Conservation (phyloP, 2,113 vertebrate genomes). For the Ceuthmochares aereus region DNA sequence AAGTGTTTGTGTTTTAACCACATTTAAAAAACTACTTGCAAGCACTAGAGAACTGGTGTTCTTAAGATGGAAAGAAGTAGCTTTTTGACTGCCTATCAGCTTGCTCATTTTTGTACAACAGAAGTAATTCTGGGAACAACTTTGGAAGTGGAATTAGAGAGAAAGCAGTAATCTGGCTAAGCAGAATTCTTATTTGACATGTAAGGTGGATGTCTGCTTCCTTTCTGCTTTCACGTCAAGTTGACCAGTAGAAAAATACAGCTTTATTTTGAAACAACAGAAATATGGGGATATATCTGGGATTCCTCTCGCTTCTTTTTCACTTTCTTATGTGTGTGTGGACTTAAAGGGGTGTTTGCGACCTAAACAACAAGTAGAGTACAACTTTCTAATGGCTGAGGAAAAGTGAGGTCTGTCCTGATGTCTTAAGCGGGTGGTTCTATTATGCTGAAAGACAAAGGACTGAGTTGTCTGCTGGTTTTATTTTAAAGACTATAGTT, state of each 20-base stretch:
- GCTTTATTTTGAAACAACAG: not conserved
- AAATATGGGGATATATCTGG: not conserved
- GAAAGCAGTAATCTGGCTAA: not conserved
- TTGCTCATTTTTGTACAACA: not conserved
- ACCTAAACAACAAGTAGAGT: not conserved
- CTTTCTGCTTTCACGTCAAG: not conserved
- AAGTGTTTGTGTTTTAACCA: not conserved
- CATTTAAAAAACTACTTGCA: not conserved
- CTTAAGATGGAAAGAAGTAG: not conserved
- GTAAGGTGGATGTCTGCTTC: not conserved
- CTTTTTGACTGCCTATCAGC: not conserved
- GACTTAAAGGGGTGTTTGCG: not conserved
- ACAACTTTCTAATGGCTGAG: conserved; percentile 40
- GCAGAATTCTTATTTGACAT: not conserved
- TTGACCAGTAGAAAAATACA: not conserved
- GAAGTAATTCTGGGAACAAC: not conserved
- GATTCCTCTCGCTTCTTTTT: not conserved
- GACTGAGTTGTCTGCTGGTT: conserved; percentile 38
- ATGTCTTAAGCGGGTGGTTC: conserved; percentile 61
- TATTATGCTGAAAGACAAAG: conserved; percentile 74
- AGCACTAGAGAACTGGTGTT: not conserved
- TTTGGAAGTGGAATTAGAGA: not conserved
- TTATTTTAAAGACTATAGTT: not conserved
- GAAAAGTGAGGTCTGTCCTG: conserved; percentile 69
- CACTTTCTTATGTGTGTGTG: not conserved